Conservation (phyloP, 1,140 invertebrate species). For the Pogonognathellus flavescens region DNA sequence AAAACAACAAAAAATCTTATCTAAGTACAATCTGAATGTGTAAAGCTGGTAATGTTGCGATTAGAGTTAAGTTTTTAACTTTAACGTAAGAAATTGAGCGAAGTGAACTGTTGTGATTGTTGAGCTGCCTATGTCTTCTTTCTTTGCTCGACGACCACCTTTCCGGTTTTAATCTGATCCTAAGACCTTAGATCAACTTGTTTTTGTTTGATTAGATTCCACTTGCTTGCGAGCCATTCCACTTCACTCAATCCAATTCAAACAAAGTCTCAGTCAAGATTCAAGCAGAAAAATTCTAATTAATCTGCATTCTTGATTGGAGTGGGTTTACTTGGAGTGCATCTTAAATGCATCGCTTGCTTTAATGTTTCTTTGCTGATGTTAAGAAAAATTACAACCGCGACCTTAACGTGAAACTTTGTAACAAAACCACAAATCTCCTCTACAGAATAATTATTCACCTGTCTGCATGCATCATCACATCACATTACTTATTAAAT, state of each 20-base stretch:
- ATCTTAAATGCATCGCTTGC: neutral
- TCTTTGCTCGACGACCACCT: slow-evolving; percentile 6
- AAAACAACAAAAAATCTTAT: slow-evolving; percentile 46
- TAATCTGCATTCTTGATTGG: slow-evolving; percentile 47
- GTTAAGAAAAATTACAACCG: slow-evolving; percentile 17
- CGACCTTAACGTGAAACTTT: slow-evolving; percentile 28
- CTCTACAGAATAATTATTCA: slow-evolving; percentile 23
- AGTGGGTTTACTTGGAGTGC: slow-evolving; percentile 10
- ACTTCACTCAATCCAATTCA: slow-evolving; percentile 9
- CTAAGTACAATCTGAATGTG: slow-evolving; percentile 32
- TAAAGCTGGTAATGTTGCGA: neutral
- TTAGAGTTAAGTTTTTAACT: neutral
- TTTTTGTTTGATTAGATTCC: slow-evolving; percentile 36
- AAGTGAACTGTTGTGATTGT: neutral
- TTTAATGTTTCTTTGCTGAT: neutral
- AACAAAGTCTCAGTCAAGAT: neutral
- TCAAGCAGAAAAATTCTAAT: slow-evolving; percentile 42
- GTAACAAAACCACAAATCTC: slow-evolving; percentile 4
- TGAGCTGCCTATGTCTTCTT: neutral
- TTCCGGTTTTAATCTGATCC: slow-evolving; percentile 49
- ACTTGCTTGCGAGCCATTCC: neutral
- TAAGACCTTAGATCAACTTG: slow-evolving; percentile 43
- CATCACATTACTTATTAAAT: slow-evolving; percentile 10
- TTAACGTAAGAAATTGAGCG: neutral
- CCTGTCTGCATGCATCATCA: neutral